Conservation (phyloP, 2,113 vertebrate species). For the Strix aluco region DNA sequence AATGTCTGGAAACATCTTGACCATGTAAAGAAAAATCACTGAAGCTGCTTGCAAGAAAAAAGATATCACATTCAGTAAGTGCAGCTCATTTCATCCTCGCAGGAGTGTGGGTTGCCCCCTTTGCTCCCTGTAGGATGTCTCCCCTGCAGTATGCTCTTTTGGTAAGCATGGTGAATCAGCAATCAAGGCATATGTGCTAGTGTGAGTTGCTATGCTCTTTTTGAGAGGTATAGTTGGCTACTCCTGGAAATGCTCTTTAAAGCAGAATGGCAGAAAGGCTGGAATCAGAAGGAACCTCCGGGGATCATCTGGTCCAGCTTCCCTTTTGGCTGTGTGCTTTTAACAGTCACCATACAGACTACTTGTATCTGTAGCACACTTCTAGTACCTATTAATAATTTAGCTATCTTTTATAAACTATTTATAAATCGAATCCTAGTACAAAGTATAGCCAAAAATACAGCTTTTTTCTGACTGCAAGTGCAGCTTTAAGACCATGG, state of each 20-base stretch:
- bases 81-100: neutral
- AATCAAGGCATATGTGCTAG: neutral
- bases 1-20: neutral
- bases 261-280: neutral
- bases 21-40: neutral
- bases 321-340: neutral
- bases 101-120: neutral
- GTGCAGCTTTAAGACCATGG: neutral
- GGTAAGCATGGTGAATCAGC: neutral
- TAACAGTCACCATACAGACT: neutral
- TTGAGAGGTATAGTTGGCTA: neutral
- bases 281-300: neutral
- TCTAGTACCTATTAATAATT: slow-evolving; percentile 4
- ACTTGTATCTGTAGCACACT: neutral
- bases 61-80: neutral
- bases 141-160: neutral
- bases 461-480: neutral
- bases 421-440: neutral
- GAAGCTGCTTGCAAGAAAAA: neutral
- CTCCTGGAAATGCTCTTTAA: neutral
- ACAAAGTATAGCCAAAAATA: neutral
- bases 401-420: neutral
- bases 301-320: neutral
- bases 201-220: neutral
- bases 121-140: neutral